Conservation (phyloP, 2,888 invertebrate genomes). For the Cremastobaeus sp. region DNA sequence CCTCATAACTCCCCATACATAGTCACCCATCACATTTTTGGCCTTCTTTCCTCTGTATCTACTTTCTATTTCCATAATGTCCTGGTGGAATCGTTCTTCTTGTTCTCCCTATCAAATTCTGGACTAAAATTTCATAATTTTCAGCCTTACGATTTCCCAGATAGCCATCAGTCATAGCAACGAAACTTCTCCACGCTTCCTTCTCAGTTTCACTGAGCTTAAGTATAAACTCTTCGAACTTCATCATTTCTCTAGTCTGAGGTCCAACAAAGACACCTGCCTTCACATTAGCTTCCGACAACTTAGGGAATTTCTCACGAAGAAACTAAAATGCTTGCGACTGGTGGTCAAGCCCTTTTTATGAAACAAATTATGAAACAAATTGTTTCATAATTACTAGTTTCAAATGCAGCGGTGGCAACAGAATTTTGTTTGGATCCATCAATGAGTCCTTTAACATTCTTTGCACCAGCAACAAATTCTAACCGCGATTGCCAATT, state of each 20-base stretch:
- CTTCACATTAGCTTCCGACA: conserved; percentile 65
- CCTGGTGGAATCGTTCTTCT: too few species aligned
- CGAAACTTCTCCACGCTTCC: too few species aligned
- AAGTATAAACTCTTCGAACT: too few species aligned
- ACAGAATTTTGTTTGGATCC: conserved; percentile 65
- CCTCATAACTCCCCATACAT: too few species aligned
- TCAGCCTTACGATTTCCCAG: conserved; percentile 65
- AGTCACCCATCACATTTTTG: too few species aligned
- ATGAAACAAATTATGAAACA: too few species aligned
- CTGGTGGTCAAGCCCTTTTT: conserved; percentile 48
- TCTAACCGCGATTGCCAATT: neutral
- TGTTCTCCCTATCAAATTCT: conserved; percentile 47
- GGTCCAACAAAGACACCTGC: conserved; percentile 65
- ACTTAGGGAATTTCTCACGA: conserved; percentile 46
- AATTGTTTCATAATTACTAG: conserved; percentile 66
- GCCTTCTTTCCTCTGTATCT: too few species aligned
- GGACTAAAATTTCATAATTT: conserved; percentile 65
- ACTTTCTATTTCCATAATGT: too few species aligned
- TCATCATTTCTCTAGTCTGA: too few species aligned
- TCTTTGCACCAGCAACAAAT: conserved; percentile 21
- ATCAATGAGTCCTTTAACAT: conserved; percentile 61
- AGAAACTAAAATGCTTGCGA: conserved; percentile 49
- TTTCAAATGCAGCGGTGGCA: conserved; percentile 60
- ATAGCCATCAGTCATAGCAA: too few species aligned
- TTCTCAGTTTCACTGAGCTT: too few species aligned